These are phyloP conservation scores for Chelon auratus DNA, from an alignment of 2,797 vertebrate species.

Conservation along the genomic window DNA sequence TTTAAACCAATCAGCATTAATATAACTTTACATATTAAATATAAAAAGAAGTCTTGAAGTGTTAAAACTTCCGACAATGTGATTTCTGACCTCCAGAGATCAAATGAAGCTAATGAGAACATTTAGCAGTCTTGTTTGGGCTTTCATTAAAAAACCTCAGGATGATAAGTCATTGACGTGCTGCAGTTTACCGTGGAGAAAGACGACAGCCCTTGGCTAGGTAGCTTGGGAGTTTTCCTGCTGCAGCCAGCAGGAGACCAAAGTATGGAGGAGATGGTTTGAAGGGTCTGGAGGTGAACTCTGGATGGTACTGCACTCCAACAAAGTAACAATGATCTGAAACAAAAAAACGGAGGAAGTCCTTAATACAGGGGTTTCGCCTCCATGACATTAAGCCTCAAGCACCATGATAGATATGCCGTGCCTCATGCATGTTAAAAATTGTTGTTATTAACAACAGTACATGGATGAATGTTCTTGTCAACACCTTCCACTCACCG, in stretches of 20 bases:
- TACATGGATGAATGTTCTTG: background rate
- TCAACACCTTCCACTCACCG: conserved; percentile 76
- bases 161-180: background rate
- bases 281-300: conserved; percentile 97
- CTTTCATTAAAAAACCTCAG: background rate
- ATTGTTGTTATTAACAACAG: background rate
- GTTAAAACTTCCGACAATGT: too few species aligned
- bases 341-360: background rate
- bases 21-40: too few species aligned
- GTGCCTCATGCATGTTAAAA: background rate
- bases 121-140: background rate
- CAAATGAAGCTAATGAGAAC: too few species aligned
- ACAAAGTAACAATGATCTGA: conserved; percentile 96
- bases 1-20: too few species aligned
- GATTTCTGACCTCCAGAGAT: too few species aligned
- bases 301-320: conserved; percentile 96
- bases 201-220: conserved; percentile 92
- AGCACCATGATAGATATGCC: background rate
- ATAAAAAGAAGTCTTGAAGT: too few species aligned
- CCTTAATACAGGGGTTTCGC: background rate
- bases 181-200: conserved; percentile 88
- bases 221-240: conserved; percentile 90
- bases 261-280: conserved; percentile 97
- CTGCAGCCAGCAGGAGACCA: conserved; percentile 92
- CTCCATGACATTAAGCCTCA: background rate